Percentiles rank a stretch among this genome's conserved stretches.
Evolutionary conservation across 2,888 invertebrate genomes (phyloP).

Genomic region (Cinara cedri): DNA sequence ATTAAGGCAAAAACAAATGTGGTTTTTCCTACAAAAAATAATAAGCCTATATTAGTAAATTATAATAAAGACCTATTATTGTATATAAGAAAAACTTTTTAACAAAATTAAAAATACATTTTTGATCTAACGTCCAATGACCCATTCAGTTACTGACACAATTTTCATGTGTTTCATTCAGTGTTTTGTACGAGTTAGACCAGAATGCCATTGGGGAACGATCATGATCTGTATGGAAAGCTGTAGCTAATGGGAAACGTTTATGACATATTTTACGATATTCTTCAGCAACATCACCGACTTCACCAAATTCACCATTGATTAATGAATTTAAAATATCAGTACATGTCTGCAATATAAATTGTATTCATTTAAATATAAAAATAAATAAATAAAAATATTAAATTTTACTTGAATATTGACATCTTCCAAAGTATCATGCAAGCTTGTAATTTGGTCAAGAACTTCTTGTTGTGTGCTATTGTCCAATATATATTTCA

Average conservation of each 20-base stretch:
- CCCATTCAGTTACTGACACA: constrained; percentile 62
- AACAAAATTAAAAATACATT: constrained; percentile 55
- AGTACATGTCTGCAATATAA: constrained; percentile 74
- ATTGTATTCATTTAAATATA: constrained; percentile 38
- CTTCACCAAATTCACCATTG: constrained; percentile 80
- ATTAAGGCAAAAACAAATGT: constrained; percentile 39
- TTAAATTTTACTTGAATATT: constrained; percentile 46
- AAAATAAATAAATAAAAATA: neutral
- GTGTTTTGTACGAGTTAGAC: constrained; percentile 44
- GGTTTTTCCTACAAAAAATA: constrained; percentile 51
- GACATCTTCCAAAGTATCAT: constrained; percentile 64
- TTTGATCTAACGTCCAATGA: constrained; percentile 47
- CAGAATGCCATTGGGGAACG: constrained; percentile 51
- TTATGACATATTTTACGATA: constrained; percentile 76
- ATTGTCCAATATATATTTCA: constrained; percentile 77
- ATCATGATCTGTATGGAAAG: constrained; percentile 52
- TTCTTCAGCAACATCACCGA: constrained; percentile 71
- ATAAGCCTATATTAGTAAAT: constrained; percentile 50
- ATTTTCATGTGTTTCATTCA: constrained; percentile 61
- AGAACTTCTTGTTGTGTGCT: constrained; percentile 72
- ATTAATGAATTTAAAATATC: constrained; percentile 79
- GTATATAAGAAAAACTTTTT: constrained; percentile 47
- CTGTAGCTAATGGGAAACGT: constrained; percentile 78
- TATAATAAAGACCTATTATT: constrained; percentile 47
- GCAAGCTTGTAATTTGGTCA: constrained; percentile 68